Evolutionary conservation across 2,797 vertebrate genomes (phyloP), one percentile per base, ranked within the genome.

Genomic region (Mus minutoides): DNA sequence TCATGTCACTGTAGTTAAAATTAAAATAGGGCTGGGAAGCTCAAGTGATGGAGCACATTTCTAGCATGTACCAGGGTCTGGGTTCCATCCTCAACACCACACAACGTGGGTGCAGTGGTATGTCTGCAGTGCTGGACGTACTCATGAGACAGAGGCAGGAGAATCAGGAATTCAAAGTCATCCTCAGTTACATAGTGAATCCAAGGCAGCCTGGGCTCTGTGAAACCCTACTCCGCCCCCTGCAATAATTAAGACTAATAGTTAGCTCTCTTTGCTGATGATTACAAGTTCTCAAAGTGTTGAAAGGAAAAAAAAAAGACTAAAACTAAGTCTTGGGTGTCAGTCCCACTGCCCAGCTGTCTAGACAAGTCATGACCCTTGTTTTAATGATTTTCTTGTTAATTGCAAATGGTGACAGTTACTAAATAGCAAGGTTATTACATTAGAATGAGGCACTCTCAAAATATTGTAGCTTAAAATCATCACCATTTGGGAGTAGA

Each of bases 1-100:
- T 58, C 29, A 24, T 46, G 31, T 73, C 84, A 67, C 31, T 29
- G 76, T 21, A 82, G 71, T 80, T 78, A 94, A 92, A 94, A 88
- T 80, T 34, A 43, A 40, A 91, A 26, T 14, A 22, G 40, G 40
- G 13, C 73, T 49, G 3, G 73, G 71, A 29, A 77, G 22, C 75
- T 64, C 58, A 52, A 1, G 31, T 77, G 54, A 24, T 34, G n/a
- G 54, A 62, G 29, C 11, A 52, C 24, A 22, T 78, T 24, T 49
- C 43, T 52, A 37, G 31, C 13, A 78, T 26, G 31, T 4, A 29
- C 4, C 14, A 77, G 37, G 87, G 13, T 40, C 31, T 62, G 56
- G 56, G 31, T 62, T 49, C 73, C 56, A 77, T n/a, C 56, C 56
- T 76, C 12, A 26, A 3, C 40, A 24, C 19, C 34, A 26, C 40